Percentiles rank a stretch among this genome's conserved stretches.
These are phyloP conservation scores for Drosophila teissieri DNA, from an alignment of 1,140 invertebrate species.

Conservation along the genomic window DNA sequence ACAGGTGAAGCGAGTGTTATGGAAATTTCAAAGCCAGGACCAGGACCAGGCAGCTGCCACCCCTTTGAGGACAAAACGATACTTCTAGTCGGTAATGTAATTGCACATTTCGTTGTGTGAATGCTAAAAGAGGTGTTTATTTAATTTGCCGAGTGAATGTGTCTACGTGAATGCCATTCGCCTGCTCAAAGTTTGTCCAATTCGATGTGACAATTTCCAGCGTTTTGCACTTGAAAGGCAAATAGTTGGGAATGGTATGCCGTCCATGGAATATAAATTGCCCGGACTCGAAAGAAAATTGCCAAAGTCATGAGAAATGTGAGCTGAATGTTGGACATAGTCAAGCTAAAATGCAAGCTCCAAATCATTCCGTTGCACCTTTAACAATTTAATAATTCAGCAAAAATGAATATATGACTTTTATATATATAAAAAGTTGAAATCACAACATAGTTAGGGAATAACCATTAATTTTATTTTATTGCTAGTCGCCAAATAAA, in stretches of 20 bases:
- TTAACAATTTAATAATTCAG: background rate
- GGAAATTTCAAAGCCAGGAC: slow-evolving; percentile 48
- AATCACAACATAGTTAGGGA: background rate
- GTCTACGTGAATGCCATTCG: slow-evolving; percentile 43
- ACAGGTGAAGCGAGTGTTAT: slow-evolving; percentile 67
- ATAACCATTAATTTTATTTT: background rate
- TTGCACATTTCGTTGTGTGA: slow-evolving; percentile 72
- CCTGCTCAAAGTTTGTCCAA: slow-evolving; percentile 48
- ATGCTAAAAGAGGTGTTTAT: slow-evolving; percentile 77
- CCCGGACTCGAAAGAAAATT: slow-evolving; percentile 24
- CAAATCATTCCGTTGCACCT: too few species aligned
- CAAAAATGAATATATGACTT: background rate
- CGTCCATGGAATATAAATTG: slow-evolving; percentile 34
- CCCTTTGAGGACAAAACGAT: slow-evolving; percentile 2
- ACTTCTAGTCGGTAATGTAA: slow-evolving; percentile 62
- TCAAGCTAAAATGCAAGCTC: background rate
- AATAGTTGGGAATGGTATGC: slow-evolving; percentile 29
- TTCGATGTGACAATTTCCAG: slow-evolving; percentile 67
- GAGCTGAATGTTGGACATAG: slow-evolving; percentile 19
- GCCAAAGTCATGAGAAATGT: slow-evolving; percentile 14
- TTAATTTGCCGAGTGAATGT: slow-evolving; percentile 68
- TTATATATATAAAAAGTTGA: background rate
- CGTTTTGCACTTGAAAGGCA: slow-evolving; percentile 52
- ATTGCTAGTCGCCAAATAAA: background rate
- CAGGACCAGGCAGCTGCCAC: background rate